Evolutionary conservation across 2,797 vertebrate species (phyloP).

Genomic region (Discoglossus pictus): DNA sequence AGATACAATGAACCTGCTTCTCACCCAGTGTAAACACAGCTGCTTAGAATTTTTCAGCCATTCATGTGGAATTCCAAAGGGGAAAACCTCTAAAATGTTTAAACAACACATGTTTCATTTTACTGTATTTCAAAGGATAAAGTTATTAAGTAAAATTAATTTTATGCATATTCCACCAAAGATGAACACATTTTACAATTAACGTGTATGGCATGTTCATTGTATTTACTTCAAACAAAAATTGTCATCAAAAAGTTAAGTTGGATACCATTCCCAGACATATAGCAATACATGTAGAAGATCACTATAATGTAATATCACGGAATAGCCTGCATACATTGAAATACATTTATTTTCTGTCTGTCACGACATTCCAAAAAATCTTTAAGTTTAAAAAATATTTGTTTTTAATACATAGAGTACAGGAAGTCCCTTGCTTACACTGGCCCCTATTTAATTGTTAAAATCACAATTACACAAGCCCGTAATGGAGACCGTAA

Average conservation of each 20-base stretch:
- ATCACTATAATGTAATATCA: no score
- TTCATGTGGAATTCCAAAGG: slow-evolving; percentile 21
- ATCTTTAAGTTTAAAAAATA: no score
- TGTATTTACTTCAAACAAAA: slow-evolving; percentile 10
- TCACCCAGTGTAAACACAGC: slow-evolving; percentile 40
- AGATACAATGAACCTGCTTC: slow-evolving; percentile 40
- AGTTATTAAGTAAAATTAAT: slow-evolving; percentile 19
- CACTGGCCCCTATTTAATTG: no score
- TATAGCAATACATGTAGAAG: no score
- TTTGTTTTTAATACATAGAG: no score
- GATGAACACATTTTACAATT: slow-evolving; percentile 16
- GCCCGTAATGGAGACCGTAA: no score
- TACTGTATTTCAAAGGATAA: slow-evolving; percentile 11
- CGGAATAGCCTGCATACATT: no score
- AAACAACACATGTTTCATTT: slow-evolving; percentile 24
- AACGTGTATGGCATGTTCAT: neutral
- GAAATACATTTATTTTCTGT: no score
- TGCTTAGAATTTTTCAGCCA: slow-evolving; percentile 14
- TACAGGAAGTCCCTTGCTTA: no score
- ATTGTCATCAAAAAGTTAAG: neutral
- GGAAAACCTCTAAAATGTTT: slow-evolving; percentile 40
- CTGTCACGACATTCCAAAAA: no score
- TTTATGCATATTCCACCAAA: slow-evolving; percentile 26
- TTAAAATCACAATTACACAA: no score
- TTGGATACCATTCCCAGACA: no score